Percentiles rank a stretch among this genome's conserved stretches.
phyloP scores from a whole-genome alignment of 2,113 vertebrate genomes.

The Australoheros scitulus region DNA sequence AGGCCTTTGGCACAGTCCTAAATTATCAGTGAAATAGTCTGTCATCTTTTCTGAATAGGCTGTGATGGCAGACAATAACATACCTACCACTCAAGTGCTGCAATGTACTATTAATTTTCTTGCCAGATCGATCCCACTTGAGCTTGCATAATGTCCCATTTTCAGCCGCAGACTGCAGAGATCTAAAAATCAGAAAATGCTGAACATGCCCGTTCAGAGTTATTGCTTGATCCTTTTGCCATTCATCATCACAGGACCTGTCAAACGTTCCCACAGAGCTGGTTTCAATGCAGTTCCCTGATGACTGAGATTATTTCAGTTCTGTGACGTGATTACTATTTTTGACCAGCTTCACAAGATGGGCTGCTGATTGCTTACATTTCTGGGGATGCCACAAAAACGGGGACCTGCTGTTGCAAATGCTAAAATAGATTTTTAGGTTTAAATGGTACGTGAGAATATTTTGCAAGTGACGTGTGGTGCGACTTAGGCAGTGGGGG shows the following conservation, averaged over 20 bases:
- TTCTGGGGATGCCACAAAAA: background rate
- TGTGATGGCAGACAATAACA: constrained; percentile 49
- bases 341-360: constrained; percentile 3
- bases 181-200: background rate
- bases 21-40: constrained; percentile 37
- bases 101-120: constrained; percentile 46
- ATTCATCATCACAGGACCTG: background rate
- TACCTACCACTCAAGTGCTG: constrained; percentile 31
- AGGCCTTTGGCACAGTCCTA: constrained; percentile 15
- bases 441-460: background rate
- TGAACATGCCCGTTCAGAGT: background rate
- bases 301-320: constrained; percentile 12
- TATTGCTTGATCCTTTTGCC: background rate
- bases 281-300: background rate
- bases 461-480: background rate
- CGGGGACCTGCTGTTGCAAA: background rate
- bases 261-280: constrained; percentile 9
- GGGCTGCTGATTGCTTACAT: constrained; percentile 14
- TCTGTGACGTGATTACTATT: constrained; percentile 20
- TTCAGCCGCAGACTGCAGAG: constrained; percentile 12
- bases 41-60: constrained; percentile 47
- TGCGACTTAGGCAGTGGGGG: background rate
- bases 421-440: background rate
- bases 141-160: constrained; percentile 37
- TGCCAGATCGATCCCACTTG: constrained; percentile 56